Evolutionary conservation across 1,140 invertebrate species (phyloP).

Genomic region (Vanessa tameamea): DNA sequence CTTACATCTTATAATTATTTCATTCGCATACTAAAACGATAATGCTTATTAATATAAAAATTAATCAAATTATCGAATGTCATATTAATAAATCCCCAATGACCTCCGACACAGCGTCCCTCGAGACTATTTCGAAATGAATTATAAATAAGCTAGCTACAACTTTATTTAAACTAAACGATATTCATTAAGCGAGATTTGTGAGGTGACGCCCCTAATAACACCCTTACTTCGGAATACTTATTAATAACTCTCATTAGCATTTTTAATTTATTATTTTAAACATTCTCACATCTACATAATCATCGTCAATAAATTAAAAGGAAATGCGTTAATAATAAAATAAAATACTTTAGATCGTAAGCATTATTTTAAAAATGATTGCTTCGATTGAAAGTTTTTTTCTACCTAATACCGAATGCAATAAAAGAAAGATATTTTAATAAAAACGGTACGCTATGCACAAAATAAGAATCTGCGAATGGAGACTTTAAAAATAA

Average conservation of each 20-base stretch:
- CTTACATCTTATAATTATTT: no score
- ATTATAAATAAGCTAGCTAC: conserved; percentile 52
- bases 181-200: conserved; percentile 58
- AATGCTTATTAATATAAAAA: neutral
- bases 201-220: conserved; percentile 50
- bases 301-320: neutral
- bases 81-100: conserved; percentile 33
- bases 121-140: conserved; percentile 41
- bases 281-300: neutral
- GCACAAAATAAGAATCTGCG: conserved; percentile 23
- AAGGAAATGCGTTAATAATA: no score
- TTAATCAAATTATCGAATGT: neutral
- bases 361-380: neutral
- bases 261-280: conserved; percentile 15
- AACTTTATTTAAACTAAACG: conserved; percentile 59
- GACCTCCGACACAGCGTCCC: conserved; percentile 26
- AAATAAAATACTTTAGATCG: no score
- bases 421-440: conserved; percentile 29
- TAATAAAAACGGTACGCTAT: conserved; percentile 26
- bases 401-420: conserved; percentile 5
- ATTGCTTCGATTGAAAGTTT: neutral
- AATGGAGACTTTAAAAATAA: conserved; percentile 47
- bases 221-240: conserved; percentile 28
- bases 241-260: conserved; percentile 37
- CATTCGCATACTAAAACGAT: no score